phyloP scores from a whole-genome alignment of 2,113 vertebrate genomes.

The Dicrurus megarhynchus region DNA sequence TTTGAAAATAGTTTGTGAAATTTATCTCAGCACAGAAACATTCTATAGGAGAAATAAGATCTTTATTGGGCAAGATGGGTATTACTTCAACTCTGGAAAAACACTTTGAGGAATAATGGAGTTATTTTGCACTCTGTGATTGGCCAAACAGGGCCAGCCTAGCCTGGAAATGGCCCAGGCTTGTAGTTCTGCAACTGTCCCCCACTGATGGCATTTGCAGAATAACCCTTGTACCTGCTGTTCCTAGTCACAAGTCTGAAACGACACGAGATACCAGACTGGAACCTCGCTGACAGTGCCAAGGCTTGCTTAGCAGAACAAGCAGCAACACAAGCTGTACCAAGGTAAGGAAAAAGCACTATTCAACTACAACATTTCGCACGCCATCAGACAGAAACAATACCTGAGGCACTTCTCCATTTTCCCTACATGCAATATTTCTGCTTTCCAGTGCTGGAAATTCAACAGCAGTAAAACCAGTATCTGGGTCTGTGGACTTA shows the following conservation, averaged over 20 bases:
- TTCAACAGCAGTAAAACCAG: neutral
- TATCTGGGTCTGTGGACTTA: neutral
- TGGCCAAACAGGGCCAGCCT: neutral
- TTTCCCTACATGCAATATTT: neutral
- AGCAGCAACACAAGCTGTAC: neutral
- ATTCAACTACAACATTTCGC: rapidly evolving
- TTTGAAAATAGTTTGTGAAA: slow-evolving; percentile 5
- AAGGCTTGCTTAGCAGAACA: neutral
- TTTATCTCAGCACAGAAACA: slow-evolving; percentile 53
- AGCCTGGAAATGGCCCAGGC: slow-evolving; percentile 15
- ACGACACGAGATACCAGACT: neutral
- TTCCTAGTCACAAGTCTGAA: neutral
- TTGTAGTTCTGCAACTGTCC: slow-evolving; percentile 24
- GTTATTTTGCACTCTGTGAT: neutral
- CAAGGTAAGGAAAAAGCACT: neutral
- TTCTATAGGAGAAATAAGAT: slow-evolving; percentile 53
- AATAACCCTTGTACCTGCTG: neutral
- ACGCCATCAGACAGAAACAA: neutral
- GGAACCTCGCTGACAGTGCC: neutral
- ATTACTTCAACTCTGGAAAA: slow-evolving; percentile 50
- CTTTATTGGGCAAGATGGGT: slow-evolving; percentile 42
- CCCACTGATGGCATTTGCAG: slow-evolving; percentile 47
- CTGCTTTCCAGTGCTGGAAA: neutral
- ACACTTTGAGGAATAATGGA: slow-evolving; percentile 21
- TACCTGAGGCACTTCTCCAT: neutral